Conservation (phyloP, 2,113 vertebrate genomes). For the Gallinago media region DNA sequence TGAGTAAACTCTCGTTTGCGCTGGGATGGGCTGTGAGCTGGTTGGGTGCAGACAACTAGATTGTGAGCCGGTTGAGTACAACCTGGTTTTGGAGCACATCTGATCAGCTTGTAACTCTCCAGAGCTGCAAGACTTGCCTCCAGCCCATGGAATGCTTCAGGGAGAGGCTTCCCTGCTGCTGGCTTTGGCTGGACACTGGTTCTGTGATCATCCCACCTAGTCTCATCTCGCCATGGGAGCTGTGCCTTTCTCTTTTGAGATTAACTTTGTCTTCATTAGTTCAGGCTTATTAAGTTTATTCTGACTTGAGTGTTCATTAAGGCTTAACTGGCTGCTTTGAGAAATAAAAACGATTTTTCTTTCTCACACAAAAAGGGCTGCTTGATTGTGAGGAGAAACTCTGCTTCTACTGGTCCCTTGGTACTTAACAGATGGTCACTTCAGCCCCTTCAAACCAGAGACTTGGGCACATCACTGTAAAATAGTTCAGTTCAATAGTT, state of each 20-base stretch:
- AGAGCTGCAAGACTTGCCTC: background rate
- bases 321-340: background rate
- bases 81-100: background rate
- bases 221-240: background rate
- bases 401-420: background rate
- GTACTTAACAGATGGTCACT: background rate
- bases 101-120: background rate
- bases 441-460: background rate
- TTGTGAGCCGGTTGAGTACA: background rate
- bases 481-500: background rate
- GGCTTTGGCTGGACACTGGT: background rate
- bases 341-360: background rate
- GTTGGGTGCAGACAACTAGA: background rate
- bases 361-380: accelerated
- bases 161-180: background rate
- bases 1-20: background rate
- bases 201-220: accelerated
- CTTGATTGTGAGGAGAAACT: background rate
- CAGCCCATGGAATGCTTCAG: background rate
- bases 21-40: background rate
- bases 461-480: background rate
- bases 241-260: background rate
- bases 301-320: background rate
- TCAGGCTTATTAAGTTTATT: background rate
- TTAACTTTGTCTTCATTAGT: background rate